These are phyloP conservation scores for Todus mexicanus DNA, from an alignment of 2,797 vertebrate species.

Conservation along the genomic window DNA sequence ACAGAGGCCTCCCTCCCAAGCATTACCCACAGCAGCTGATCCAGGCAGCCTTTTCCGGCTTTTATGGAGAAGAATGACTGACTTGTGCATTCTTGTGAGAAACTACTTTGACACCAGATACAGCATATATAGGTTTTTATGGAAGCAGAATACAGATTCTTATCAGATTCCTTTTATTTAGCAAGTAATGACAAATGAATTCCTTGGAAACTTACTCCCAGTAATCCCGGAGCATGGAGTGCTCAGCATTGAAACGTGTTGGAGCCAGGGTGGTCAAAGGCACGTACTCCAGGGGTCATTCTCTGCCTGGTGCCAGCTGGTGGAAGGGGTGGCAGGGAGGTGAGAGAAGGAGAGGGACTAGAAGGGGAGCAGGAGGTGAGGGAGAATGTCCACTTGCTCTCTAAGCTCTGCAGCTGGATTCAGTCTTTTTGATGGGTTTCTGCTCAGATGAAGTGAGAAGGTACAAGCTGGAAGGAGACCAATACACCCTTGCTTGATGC, in stretches of 20 bases:
- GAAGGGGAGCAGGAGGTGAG: neutral
- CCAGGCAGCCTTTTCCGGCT: constrained; percentile 57
- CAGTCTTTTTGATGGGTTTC: neutral
- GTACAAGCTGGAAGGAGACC: neutral
- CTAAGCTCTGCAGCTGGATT: neutral
- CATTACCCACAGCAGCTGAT: neutral
- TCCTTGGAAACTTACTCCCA: constrained; percentile 36
- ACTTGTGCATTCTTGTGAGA: constrained; percentile 58
- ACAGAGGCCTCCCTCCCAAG: neutral
- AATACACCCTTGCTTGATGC: fast-evolving
- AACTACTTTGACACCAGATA: constrained; percentile 48
- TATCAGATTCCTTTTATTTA: constrained; percentile 50
- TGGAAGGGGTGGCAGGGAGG: neutral
- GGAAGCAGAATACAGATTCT: constrained; percentile 56
- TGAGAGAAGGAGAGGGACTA: neutral
- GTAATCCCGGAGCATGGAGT: neutral
- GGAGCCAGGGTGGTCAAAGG: neutral
- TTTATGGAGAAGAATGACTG: constrained; percentile 63
- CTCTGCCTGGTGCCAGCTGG: neutral
- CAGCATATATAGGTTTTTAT: constrained; percentile 33
- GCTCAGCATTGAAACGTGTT: neutral
- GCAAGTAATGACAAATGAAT: constrained; percentile 47
- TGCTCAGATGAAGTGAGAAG: neutral
- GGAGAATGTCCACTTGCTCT: neutral
- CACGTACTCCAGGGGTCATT: constrained; percentile 22